These are phyloP conservation scores for Andrena bucephala DNA, from an alignment of 2,888 invertebrate species.

Conservation along the genomic window DNA sequence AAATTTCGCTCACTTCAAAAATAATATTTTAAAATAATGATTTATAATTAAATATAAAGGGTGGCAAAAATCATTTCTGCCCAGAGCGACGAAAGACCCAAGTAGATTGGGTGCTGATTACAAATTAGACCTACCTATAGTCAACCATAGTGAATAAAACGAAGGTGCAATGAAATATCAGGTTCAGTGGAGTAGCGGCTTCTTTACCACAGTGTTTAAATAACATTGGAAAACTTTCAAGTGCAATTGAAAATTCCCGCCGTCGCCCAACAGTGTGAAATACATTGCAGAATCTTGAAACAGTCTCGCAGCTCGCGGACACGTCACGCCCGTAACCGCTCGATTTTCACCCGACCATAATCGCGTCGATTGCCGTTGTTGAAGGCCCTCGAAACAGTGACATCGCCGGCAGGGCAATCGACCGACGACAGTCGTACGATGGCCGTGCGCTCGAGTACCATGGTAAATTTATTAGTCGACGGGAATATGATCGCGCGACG, in stretches of 20 bases:
- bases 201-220: too few relatives aligned
- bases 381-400: constrained; percentile 65
- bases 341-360: constrained; percentile 1
- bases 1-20: too few relatives aligned
- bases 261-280: background rate
- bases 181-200: background rate
- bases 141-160: too few relatives aligned
- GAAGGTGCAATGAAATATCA: background rate
- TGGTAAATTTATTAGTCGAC: constrained; percentile 79
- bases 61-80: too few relatives aligned
- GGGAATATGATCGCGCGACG: constrained; percentile 80
- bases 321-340: background rate
- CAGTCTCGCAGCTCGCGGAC: background rate
- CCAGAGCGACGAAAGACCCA: too few relatives aligned
- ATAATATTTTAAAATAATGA: too few relatives aligned
- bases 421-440: constrained; percentile 64
- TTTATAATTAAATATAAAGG: too few relatives aligned
- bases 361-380: constrained; percentile 39
- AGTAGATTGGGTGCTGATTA: too few relatives aligned
- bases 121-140: too few relatives aligned
- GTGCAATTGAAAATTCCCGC: background rate
- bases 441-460: constrained; percentile 63
- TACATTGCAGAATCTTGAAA: background rate
- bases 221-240: background rate
- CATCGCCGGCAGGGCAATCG: constrained; percentile 63